phyloP scores from a whole-genome alignment of 2,113 vertebrate species.

The Lonchura striata region DNA sequence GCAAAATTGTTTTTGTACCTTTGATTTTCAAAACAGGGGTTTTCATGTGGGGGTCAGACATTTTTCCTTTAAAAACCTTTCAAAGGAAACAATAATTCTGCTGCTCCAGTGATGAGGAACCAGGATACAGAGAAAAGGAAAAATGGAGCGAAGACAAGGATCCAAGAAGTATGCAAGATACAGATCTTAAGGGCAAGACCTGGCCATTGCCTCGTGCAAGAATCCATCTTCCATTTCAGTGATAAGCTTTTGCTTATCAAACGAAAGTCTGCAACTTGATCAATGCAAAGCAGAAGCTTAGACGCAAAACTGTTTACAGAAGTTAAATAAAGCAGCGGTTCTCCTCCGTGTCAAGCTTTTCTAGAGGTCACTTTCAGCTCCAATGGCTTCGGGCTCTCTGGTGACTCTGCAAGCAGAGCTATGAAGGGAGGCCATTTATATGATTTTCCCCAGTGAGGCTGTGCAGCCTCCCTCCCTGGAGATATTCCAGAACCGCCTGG shows the following conservation, averaged over 20 bases:
- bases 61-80: neutral
- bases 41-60: neutral
- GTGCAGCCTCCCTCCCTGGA: neutral
- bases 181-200: neutral
- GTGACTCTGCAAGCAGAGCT: neutral
- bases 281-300: neutral
- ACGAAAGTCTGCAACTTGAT: neutral
- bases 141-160: neutral
- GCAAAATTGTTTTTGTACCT: neutral
- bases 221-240: neutral
- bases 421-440: neutral
- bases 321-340: neutral
- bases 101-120: neutral
- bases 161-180: neutral
- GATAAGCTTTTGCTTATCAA: neutral
- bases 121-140: neutral
- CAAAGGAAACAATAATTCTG: neutral
- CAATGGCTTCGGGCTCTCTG: neutral
- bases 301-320: neutral
- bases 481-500: neutral
- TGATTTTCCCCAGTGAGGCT: neutral
- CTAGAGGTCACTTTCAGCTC: neutral
- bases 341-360: neutral
- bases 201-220: fast-evolving
- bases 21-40: neutral